A percentile compares a stretch with the other conserved stretches of the same genome.
Evolutionary conservation across 1,140 invertebrate species (phyloP).

Genomic region (Conus betulinus): DNA sequence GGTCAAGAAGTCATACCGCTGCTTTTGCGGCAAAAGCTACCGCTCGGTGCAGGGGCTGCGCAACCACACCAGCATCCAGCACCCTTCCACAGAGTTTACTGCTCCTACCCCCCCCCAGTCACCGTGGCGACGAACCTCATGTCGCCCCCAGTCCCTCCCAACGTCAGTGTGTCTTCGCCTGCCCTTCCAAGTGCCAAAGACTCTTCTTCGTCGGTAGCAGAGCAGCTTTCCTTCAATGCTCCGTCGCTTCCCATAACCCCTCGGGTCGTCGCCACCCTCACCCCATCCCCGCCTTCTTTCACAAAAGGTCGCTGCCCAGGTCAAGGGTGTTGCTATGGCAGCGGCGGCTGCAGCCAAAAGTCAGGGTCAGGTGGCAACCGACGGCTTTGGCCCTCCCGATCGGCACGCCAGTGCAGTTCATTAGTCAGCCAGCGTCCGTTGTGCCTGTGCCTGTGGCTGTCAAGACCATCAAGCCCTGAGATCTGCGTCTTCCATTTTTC

Average conservation of each 20-base stretch:
- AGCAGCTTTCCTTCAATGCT: neutral
- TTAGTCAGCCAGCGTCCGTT: slow-evolving; percentile 30
- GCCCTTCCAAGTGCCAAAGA: neutral
- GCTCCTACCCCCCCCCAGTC: neutral
- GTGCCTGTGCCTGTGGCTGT: slow-evolving; percentile 24
- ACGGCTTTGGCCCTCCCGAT: slow-evolving; percentile 22
- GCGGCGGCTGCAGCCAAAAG: neutral
- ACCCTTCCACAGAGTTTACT: slow-evolving; percentile 45
- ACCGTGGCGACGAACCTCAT: slow-evolving; percentile 13
- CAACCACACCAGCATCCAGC: slow-evolving; percentile 78
- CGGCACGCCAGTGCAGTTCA: slow-evolving; percentile 32
- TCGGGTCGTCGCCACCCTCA: neutral
- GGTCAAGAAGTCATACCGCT: slow-evolving; percentile 86
- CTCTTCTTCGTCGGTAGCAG: neutral
- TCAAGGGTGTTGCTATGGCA: slow-evolving; percentile 19
- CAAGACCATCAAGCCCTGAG: neutral
- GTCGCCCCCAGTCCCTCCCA: slow-evolving; percentile 20
- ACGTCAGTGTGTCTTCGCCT: neutral
- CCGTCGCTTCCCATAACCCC: neutral
- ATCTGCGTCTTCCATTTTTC: neutral
- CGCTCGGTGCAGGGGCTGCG: slow-evolving; percentile 86
- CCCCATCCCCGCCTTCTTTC: neutral
- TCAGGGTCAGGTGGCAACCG: neutral
- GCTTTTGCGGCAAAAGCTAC: slow-evolving; percentile 89
- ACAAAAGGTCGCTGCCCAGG: slow-evolving; percentile 21